These are phyloP conservation scores for Metaphire vulgaris DNA, from an alignment of 1,140 invertebrate genomes.

Conservation along the genomic window DNA sequence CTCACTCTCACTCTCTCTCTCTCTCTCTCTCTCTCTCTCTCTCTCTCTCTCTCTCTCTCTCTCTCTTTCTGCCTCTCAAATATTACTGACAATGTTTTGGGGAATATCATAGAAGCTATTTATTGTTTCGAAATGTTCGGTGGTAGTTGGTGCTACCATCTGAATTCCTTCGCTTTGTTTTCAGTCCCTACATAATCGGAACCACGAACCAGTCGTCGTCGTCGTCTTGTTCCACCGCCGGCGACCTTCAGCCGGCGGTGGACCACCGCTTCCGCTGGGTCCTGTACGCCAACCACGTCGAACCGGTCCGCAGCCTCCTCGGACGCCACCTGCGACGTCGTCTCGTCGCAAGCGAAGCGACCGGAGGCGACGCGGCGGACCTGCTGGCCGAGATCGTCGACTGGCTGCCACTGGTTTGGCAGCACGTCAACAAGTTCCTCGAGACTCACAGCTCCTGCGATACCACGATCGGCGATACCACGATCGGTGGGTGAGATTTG, in stretches of 20 bases:
- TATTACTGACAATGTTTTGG: no score
- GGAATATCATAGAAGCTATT: no score
- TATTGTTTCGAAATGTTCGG: no score
- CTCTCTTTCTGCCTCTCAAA: no score
- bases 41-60: no score
- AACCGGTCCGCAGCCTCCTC: slow-evolving; percentile 90
- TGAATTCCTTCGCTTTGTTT: slow-evolving; percentile 30
- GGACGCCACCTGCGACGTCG: slow-evolving; percentile 80
- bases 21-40: no score
- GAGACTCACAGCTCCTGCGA: slow-evolving; percentile 92
- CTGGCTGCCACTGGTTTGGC: slow-evolving; percentile 92
- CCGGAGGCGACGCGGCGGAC: background rate
- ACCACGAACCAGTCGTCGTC: slow-evolving; percentile 94
- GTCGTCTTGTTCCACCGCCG: no score
- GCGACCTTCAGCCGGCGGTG: slow-evolving; percentile 88
- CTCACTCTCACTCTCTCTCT: no score
- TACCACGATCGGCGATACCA: slow-evolving; percentile 81
- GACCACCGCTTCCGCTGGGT: slow-evolving; percentile 92
- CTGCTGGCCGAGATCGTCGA: slow-evolving; percentile 79
- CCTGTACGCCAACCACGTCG: slow-evolving; percentile 88
- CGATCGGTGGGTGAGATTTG: no score
- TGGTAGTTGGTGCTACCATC: no score
- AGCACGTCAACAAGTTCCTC: slow-evolving; percentile 88
- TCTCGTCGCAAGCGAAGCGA: slow-evolving; percentile 74
- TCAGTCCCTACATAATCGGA: slow-evolving; percentile 64